Conservation (phyloP, 2,888 invertebrate species). For the Aricia artaxerxes region DNA sequence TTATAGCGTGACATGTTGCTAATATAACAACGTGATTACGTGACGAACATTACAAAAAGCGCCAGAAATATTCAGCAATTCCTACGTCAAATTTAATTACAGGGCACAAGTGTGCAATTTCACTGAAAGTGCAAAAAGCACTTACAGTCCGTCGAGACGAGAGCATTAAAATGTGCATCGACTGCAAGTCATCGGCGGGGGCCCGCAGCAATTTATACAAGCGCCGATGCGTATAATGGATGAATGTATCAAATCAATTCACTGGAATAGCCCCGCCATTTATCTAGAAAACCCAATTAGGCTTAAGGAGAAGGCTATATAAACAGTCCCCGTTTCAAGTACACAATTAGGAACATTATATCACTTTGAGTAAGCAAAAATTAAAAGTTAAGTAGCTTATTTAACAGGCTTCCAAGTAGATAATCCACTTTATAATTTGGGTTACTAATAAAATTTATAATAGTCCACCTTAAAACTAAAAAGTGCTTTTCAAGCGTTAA, state of each 20-base stretch:
- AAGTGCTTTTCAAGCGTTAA: too few relatives aligned
- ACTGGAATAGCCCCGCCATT: slow-evolving; percentile 8
- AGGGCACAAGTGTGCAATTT: slow-evolving; percentile 12
- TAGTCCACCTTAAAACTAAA: too few relatives aligned
- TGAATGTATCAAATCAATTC: slow-evolving; percentile 42
- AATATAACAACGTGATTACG: not conserved
- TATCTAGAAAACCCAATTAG: slow-evolving; percentile 10
- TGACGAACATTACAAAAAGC: not conserved
- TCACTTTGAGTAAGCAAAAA: not conserved
- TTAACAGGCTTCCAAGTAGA: too few relatives aligned
- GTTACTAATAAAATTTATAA: too few relatives aligned
- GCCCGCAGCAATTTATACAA: slow-evolving; percentile 63
- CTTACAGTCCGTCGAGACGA: slow-evolving; percentile 29
- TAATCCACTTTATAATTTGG: too few relatives aligned
- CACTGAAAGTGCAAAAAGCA: slow-evolving; percentile 23
- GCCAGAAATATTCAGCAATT: not conserved
- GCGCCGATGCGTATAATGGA: slow-evolving; percentile 69
- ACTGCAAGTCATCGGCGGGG: slow-evolving; percentile 71
- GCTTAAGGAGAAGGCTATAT: not conserved
- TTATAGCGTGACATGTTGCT: not conserved
- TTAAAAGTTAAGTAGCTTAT: not conserved
- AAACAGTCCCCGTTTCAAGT: not conserved
- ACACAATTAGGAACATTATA: not conserved
- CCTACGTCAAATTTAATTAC: not conserved
- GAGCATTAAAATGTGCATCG: slow-evolving; percentile 64